These are phyloP conservation scores for Vidua chalybeata DNA, from an alignment of 2,113 vertebrate genomes.

Conservation along the genomic window DNA sequence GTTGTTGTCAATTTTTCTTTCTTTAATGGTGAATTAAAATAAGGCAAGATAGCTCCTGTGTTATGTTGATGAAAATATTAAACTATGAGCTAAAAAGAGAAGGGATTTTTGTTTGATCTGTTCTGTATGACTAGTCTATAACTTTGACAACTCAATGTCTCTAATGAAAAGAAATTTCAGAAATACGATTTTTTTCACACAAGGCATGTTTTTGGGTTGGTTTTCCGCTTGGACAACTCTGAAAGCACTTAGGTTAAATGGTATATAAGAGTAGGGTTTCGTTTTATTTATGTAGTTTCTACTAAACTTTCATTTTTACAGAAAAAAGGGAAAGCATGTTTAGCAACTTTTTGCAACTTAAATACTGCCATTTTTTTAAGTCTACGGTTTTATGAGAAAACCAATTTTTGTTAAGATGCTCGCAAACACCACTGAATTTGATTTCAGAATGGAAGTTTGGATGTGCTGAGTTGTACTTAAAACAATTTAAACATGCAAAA, in stretches of 20 bases:
- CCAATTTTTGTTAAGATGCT: neutral
- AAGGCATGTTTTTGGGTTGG: neutral
- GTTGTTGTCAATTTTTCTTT: neutral
- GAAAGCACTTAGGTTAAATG: neutral
- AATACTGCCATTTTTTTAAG: neutral
- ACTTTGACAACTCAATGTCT: neutral
- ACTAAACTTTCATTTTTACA: neutral
- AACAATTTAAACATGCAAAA: neutral
- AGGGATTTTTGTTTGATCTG: neutral
- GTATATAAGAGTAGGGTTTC: neutral
- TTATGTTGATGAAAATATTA: neutral
- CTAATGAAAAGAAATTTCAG: neutral
- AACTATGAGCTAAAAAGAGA: neutral
- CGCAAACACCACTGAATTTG: neutral
- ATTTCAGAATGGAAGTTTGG: neutral
- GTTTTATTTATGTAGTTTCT: neutral
- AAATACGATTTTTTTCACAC: neutral
- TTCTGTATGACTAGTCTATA: neutral
- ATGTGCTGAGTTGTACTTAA: neutral
- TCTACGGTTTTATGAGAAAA: neutral
- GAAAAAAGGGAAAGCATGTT: neutral
- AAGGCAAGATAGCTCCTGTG: neutral
- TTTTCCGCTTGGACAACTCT: neutral
- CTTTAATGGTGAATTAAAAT: neutral
- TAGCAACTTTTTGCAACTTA: neutral